phyloP scores from a whole-genome alignment of 2,888 invertebrate species.

The Omphaloscelis lunosa region DNA sequence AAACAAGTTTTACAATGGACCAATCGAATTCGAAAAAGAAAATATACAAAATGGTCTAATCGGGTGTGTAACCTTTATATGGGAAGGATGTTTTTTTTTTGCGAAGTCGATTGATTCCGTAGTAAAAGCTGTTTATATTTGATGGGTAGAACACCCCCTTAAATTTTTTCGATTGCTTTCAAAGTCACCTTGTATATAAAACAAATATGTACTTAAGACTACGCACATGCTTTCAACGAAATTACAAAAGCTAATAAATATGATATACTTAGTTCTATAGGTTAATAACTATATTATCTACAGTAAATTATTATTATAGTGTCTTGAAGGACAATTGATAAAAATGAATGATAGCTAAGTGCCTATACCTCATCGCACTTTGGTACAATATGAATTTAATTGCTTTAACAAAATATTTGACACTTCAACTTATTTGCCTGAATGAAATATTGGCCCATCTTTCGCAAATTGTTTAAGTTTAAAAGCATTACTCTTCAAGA shows the following conservation, averaged over 20 bases:
- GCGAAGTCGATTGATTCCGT: no score
- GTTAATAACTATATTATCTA: not conserved
- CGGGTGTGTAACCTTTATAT: no score
- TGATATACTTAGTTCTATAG: not conserved
- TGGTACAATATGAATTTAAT: constrained; percentile 8
- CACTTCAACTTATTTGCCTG: not conserved
- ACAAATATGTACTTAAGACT: constrained; percentile 1
- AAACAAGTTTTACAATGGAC: no score
- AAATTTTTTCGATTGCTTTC: no score
- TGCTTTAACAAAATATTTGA: constrained; percentile 19
- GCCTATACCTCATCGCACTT: not conserved
- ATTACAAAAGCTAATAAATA: constrained; percentile 21
- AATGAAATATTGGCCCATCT: constrained; percentile 30
- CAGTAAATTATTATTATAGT: not conserved
- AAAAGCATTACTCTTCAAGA: constrained; percentile 41
- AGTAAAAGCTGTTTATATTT: no score
- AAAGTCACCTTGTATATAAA: not conserved
- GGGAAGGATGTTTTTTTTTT: no score
- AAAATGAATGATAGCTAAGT: not conserved
- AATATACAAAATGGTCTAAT: no score
- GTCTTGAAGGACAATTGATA: not conserved
- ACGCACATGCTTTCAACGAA: constrained; percentile 30
- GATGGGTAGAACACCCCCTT: no score
- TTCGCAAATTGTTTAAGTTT: constrained; percentile 31
- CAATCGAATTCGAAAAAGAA: no score